Base-by-base conservation (phyloP, 2,888 invertebrate species). In the Andrena bicolor region DNA sequence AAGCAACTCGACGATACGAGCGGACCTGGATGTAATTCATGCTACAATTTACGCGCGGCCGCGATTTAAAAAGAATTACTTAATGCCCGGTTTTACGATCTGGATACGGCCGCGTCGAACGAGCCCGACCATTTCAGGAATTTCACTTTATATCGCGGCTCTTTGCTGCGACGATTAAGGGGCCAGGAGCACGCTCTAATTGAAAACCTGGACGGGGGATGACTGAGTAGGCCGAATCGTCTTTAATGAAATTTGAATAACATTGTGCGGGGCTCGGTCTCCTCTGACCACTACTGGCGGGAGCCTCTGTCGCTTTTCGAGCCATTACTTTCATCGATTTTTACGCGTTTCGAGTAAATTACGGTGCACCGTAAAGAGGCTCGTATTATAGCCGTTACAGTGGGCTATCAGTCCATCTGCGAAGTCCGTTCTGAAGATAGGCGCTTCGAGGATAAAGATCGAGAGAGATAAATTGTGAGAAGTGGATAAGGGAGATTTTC, bases 21-120 rank as follows among this genome's bases (percentile, higher is more conserved):
- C 20, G 76, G 73, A 60, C 48, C 35, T 32, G 23, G 56, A 60
- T 60, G 75, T 72, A 83, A 80, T 35, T 75, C 73, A 71, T 77
- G 66, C n/a, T 20, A 63, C 69, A 68, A 83, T 79, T 75, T 75
- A 64, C 75, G 53, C 66, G 63, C 30, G 61, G 48, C 0, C 60
- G 20, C 63, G 49, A 35, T 60, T 53, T 2, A 16, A 58, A 48
- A 71, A 70, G 63, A 73, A 73, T 66, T 58, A 2, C 48, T 73
- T 66, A 66, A 73, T 74, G 60, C 68, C n/a, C 63, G 63, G 74
- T 35, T 76, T 76, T 76, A 70, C 70, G 71, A 61, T 53, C 26
- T 4, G 63, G 76, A 70, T 30, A 56, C 70, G 41, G 48, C n/a
- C 56, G 61, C 26, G 72, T 26, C 48, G 49, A 61, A 71, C 70